phyloP scores from a whole-genome alignment of 1,140 invertebrate genomes.

The Drosophila ohnishii region DNA sequence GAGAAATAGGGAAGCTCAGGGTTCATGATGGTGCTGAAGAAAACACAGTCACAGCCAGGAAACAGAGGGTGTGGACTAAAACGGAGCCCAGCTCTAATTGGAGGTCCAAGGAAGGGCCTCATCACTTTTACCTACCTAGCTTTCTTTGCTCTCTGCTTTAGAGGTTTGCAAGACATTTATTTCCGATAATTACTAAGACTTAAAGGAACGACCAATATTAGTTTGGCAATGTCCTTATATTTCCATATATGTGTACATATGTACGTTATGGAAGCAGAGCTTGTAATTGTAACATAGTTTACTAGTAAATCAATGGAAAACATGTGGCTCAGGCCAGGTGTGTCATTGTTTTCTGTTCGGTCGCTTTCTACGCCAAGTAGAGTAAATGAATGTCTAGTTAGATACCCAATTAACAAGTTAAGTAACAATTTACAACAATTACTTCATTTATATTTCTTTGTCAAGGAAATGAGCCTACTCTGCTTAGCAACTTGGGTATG shows the following conservation, averaged over 20 bases:
- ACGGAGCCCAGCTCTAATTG: no score
- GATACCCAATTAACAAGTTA: background rate
- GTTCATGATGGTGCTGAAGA: no score
- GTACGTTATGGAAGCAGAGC: background rate
- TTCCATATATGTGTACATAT: background rate
- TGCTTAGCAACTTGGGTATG: background rate
- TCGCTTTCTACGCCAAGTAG: background rate
- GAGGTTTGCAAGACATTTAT: background rate
- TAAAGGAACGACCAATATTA: no score
- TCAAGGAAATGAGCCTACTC: no score
- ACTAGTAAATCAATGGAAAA: conserved; percentile 37
- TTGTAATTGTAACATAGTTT: conserved; percentile 8
- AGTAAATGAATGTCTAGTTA: no score
- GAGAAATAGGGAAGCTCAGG: no score
- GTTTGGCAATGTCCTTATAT: background rate
- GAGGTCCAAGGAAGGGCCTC: no score
- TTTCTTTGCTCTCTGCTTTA: background rate
- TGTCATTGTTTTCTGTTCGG: conserved; percentile 3
- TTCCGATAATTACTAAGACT: background rate
- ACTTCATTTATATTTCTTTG: no score
- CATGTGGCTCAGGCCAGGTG: conserved; percentile 14
- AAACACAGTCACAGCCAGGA: no score
- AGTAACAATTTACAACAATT: no score
- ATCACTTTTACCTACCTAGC: no score
- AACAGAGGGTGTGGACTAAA: no score